phyloP scores from a whole-genome alignment of 2,888 invertebrate genomes.

The Drosophila trichaetosa region DNA sequence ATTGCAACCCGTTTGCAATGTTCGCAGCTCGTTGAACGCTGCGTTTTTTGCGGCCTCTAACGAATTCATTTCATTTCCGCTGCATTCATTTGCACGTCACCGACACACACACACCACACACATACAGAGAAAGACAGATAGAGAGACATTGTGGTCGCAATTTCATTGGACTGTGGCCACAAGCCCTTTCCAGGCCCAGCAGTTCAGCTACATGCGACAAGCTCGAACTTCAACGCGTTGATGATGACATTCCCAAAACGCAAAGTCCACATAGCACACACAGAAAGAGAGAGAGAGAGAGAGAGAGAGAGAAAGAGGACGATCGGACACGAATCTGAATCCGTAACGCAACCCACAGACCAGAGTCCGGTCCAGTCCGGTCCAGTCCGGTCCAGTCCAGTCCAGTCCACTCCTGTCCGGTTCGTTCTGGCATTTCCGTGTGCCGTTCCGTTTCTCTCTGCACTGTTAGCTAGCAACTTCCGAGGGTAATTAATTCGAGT shows the following conservation, averaged over 20 bases:
- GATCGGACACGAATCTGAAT: slow-evolving; percentile 27
- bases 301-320: slow-evolving; percentile 28
- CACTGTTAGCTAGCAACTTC: slow-evolving; percentile 81
- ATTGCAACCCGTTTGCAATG: slow-evolving; percentile 76
- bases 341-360: slow-evolving; percentile 5
- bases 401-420: slow-evolving; percentile 26
- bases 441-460: slow-evolving; percentile 76
- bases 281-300: neutral
- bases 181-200: slow-evolving; percentile 56
- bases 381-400: neutral
- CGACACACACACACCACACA: slow-evolving; percentile 29
- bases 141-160: slow-evolving; percentile 71
- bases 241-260: slow-evolving; percentile 78
- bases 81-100: slow-evolving; percentile 78
- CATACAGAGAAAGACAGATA: slow-evolving; percentile 19
- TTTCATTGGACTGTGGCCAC: slow-evolving; percentile 78
- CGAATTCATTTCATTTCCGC: slow-evolving; percentile 78
- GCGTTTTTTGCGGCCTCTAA: slow-evolving; percentile 67
- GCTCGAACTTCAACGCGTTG: slow-evolving; percentile 67
- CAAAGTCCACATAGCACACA: slow-evolving; percentile 54
- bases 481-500: slow-evolving; percentile 84
- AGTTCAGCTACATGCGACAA: slow-evolving; percentile 62
- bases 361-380: neutral
- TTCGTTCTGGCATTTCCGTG: slow-evolving; percentile 66
- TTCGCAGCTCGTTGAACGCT: slow-evolving; percentile 70